Base-by-base conservation (phyloP, 2,888 invertebrate species). In the Aphidoletes aphidimyza region DNA sequence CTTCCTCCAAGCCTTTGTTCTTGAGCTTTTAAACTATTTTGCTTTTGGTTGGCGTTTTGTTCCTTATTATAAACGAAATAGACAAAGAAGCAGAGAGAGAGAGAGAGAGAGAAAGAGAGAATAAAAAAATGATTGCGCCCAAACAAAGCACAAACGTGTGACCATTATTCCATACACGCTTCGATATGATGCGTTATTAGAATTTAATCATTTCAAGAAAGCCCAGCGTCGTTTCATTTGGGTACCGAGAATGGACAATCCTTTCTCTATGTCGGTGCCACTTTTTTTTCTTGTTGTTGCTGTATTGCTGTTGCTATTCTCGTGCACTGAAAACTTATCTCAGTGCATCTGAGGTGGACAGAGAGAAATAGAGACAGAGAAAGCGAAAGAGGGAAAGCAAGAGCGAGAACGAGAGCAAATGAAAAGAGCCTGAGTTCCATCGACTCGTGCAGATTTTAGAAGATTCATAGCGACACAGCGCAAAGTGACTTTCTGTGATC, bases 171-270 rank as follows among this genome's bases (percentile, higher is more conserved):
- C 34, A 69, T 69, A 69, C 69, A 69, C 69, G 69, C 39, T 69
- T 69, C 30, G 17, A 69, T 69, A 69, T 69, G 69, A 69, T 69
- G 69, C 69, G 69, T 69, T 69, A 69, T 69, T 69, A 69, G 69
- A 69, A 69, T 69, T 69, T 69, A 26, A 69, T 69, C 69, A 69
- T 69, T 69, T 69, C 69, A 11, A 69, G 69, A 69, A 26, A 69
- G 34, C 14, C 69, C 69, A 69, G 14, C 14, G 9, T 30, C 26
- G 69, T 22, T 2, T 30, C 14, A n/a, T n/a, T n/a, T n/a, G n/a
- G n/a, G n/a, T n/a, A n/a, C n/a, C n/a, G n/a, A 26, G 17, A 30
- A 69, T 14, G 69, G 34, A 69, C 69, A 11, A 14, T 11, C 34
- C 54, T 5, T 22, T 69, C 69, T 30, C 30, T 30, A 1, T 30